phyloP scores from a whole-genome alignment of 1,140 invertebrate species.

The Papilio aristodemus region DNA sequence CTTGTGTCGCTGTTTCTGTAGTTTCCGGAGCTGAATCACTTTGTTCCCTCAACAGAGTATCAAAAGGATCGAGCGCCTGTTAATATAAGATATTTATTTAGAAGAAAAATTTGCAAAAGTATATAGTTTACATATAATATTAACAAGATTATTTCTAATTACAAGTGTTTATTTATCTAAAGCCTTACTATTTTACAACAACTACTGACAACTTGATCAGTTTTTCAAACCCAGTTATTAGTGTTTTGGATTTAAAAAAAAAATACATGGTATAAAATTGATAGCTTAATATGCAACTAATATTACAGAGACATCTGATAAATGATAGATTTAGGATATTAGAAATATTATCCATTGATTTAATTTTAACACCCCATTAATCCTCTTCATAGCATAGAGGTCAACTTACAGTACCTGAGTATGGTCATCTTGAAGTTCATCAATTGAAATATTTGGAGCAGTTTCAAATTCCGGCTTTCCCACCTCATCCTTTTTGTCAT shows the following conservation, averaged over 20 bases:
- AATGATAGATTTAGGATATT: too few relatives aligned
- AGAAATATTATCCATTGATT: not conserved
- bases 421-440: conserved; percentile 71
- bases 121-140: not conserved
- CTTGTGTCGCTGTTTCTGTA: conserved; percentile 45
- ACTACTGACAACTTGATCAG: too few relatives aligned
- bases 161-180: too few relatives aligned
- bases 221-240: too few relatives aligned
- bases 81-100: conserved; percentile 31
- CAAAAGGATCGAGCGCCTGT: conserved; percentile 76
- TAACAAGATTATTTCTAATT: too few relatives aligned
- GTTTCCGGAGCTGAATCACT: conserved; percentile 45
- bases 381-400: not conserved
- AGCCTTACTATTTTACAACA: too few relatives aligned
- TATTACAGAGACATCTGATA: too few relatives aligned
- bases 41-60: conserved; percentile 67
- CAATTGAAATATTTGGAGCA: conserved; percentile 65
- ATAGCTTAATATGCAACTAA: too few relatives aligned
- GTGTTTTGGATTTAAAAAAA: too few relatives aligned
- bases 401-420: conserved; percentile 54
- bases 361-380: not conserved
- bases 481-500: conserved; percentile 49
- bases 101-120: conserved; percentile 1
- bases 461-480: conserved; percentile 71
- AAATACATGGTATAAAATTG: too few relatives aligned